A percentile compares a stretch with the other conserved stretches of the same genome.
Conservation (phyloP, 2,113 vertebrate genomes). For the Gallinago paraguaiae region DNA sequence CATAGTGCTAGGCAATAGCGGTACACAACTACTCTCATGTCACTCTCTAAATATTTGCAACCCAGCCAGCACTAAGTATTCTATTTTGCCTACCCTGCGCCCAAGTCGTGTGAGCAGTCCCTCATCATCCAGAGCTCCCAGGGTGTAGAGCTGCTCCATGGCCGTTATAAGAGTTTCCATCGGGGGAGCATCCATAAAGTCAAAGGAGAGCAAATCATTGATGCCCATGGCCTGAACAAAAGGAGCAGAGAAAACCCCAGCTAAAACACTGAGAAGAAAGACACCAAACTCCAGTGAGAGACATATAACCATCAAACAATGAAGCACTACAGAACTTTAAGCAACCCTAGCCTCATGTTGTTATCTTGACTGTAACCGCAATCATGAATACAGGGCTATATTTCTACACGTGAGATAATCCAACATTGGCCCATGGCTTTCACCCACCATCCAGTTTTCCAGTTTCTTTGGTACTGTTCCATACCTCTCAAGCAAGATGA, state of each 20-base stretch:
- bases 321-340: neutral
- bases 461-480: neutral
- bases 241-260: neutral
- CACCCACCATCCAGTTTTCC: neutral
- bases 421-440: neutral
- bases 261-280: neutral
- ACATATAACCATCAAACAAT: fast-evolving
- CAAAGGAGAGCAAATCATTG: constrained; percentile 96
- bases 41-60: neutral
- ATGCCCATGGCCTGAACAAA: constrained; percentile 92
- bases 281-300: neutral
- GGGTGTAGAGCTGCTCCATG: constrained; percentile 97
- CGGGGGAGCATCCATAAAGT: constrained; percentile 98
- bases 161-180: constrained; percentile 99
- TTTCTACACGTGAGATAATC: neutral
- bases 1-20: neutral
- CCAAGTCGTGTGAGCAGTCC: constrained; percentile 94
- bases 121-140: constrained; percentile 95
- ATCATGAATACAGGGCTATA: fast-evolving
- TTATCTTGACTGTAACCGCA: neutral
- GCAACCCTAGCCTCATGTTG: fast-evolving
- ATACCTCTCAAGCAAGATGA: neutral
- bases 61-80: neutral
- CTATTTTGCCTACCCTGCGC: constrained; percentile 81
- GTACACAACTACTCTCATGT: neutral